These are phyloP conservation scores for Macaca mulatta DNA, from an alignment of 2,113 vertebrate species.

Conservation along the genomic window DNA sequence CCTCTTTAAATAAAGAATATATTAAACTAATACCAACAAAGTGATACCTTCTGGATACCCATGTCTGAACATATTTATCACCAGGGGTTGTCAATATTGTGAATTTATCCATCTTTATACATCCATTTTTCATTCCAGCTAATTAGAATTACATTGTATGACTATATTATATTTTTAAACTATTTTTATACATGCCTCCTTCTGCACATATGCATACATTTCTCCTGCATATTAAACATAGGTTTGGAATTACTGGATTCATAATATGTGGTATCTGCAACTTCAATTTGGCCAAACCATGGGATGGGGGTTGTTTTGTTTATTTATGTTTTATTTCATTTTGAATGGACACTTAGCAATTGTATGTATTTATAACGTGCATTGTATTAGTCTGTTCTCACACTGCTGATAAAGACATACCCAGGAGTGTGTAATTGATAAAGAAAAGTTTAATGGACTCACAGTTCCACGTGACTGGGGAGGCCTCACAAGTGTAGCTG, in stretches of 20 bases:
- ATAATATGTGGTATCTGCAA: background rate
- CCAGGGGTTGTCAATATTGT: background rate
- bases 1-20: background rate
- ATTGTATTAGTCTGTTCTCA: no score
- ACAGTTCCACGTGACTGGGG: no score
- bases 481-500: no score
- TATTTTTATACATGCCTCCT: background rate
- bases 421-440: no score
- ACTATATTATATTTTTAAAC: background rate
- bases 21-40: background rate
- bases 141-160: background rate
- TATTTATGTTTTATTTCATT: background rate
- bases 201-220: background rate
- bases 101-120: background rate
- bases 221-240: background rate
- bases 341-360: background rate
- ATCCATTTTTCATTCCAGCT: background rate
- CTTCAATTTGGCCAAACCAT: background rate
- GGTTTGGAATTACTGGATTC: background rate
- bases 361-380: background rate
- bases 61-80: background rate
- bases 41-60: background rate
- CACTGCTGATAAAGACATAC: no score
- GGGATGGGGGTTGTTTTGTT: background rate
- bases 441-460: no score